These are phyloP conservation scores for Simalia tracyae DNA, from an alignment of 2,797 vertebrate genomes.

Conservation along the genomic window DNA sequence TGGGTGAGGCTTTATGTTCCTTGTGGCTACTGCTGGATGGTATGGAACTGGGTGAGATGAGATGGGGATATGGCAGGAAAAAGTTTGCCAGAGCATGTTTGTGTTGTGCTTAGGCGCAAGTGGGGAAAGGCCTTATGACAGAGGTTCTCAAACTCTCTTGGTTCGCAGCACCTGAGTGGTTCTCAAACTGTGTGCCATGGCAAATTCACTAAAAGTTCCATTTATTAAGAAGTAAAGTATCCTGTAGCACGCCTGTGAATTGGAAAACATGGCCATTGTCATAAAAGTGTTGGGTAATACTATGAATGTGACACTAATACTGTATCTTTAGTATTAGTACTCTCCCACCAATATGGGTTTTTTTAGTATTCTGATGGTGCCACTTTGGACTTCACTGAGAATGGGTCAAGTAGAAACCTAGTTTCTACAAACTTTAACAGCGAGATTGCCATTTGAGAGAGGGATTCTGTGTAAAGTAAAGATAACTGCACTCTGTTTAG, in stretches of 20 bases:
- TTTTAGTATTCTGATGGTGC: neutral
- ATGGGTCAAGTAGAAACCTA: neutral
- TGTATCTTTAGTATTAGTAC: neutral
- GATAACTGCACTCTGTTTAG: neutral
- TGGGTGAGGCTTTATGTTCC: neutral
- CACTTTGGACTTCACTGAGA: neutral
- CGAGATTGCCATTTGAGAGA: neutral
- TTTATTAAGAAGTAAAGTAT: neutral
- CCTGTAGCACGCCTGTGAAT: neutral
- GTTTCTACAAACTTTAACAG: neutral
- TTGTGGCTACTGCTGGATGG: neutral
- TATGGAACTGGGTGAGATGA: neutral
- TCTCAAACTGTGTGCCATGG: neutral
- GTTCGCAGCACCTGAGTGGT: neutral
- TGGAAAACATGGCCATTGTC: neutral
- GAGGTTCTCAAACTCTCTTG: neutral
- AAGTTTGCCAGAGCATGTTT: neutral
- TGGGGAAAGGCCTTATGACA: neutral
- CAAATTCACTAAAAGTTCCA: neutral
- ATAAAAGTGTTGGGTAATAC: neutral
- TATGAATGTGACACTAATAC: neutral
- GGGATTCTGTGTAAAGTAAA: neutral
- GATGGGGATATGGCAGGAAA: neutral
- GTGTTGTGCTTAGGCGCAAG: neutral
- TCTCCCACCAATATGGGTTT: neutral